A percentile compares a stretch with the other conserved stretches of the same genome.
phyloP scores from a whole-genome alignment of 2,888 invertebrate species.

The Disparrhopalites patrizii region DNA sequence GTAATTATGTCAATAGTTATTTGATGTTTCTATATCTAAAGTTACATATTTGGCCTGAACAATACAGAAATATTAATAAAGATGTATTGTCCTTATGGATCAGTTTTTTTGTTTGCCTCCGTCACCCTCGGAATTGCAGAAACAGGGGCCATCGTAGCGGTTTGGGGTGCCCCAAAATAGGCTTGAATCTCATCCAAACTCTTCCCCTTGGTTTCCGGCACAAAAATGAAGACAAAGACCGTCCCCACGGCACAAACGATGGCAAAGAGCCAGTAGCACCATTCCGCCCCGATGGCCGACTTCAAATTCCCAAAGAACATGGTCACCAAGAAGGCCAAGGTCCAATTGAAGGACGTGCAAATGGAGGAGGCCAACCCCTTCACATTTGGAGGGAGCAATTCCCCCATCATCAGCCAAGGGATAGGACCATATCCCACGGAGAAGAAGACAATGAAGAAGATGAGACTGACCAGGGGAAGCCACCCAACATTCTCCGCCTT shows the following conservation, averaged over 20 bases:
- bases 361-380: conserved; percentile 51
- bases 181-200: conserved; percentile 39
- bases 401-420: conserved; percentile 79
- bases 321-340: conserved; percentile 60
- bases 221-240: conserved; percentile 35
- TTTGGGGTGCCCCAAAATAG: conserved; percentile 29
- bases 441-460: conserved; percentile 74
- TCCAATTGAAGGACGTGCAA: conserved; percentile 72
- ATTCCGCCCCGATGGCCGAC: conserved; percentile 49
- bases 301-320: conserved; percentile 49
- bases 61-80: too few species aligned
- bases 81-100: too few species aligned
- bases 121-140: too few species aligned
- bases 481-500: conserved; percentile 58
- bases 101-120: too few species aligned
- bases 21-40: too few species aligned
- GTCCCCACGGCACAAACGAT: conserved; percentile 38
- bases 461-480: conserved; percentile 69
- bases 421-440: conserved; percentile 77
- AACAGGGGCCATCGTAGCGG: too few species aligned
- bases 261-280: conserved; percentile 45
- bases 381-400: conserved; percentile 68
- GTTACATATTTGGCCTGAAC: too few species aligned
- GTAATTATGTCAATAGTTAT: too few species aligned
- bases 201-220: conserved; percentile 43